phyloP scores from a whole-genome alignment of 2,888 invertebrate species.

The Stenurella melanura region DNA sequence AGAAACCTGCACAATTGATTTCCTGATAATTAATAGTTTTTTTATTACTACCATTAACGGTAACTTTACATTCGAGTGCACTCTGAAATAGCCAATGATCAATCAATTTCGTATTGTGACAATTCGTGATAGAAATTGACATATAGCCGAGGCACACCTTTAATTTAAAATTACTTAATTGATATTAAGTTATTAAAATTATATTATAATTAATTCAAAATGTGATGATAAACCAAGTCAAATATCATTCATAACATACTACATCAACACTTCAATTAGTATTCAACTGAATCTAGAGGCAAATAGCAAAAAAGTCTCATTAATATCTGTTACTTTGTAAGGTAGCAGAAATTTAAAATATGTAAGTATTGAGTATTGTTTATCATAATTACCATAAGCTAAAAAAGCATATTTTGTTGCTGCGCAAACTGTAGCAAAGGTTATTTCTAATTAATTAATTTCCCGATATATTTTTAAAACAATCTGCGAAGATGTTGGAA shows the following conservation, averaged over 20 bases:
- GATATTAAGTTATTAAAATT: constrained; percentile 56
- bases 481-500: too few species aligned
- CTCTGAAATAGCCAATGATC: constrained; percentile 14
- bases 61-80: not conserved
- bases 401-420: too few species aligned
- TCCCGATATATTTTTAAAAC: too few species aligned
- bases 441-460: too few species aligned
- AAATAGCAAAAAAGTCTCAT: not conserved
- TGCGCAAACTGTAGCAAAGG: too few species aligned
- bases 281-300: constrained; percentile 13
- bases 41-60: not conserved
- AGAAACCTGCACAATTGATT: not conserved
- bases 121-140: constrained; percentile 36
- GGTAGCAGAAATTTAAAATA: not conserved
- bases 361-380: too few species aligned
- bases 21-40: not conserved
- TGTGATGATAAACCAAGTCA: constrained; percentile 34
- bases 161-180: constrained; percentile 46
- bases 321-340: not conserved
- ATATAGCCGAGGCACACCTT: constrained; percentile 34
- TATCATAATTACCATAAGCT: too few species aligned
- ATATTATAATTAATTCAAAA: constrained; percentile 54
- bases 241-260: constrained; percentile 32
- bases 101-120: constrained; percentile 38
- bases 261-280: constrained; percentile 33